Evolutionary conservation across 2,888 invertebrate genomes (phyloP), one percentile per base, ranked within the genome.

Genomic region (Idaea biselata): DNA sequence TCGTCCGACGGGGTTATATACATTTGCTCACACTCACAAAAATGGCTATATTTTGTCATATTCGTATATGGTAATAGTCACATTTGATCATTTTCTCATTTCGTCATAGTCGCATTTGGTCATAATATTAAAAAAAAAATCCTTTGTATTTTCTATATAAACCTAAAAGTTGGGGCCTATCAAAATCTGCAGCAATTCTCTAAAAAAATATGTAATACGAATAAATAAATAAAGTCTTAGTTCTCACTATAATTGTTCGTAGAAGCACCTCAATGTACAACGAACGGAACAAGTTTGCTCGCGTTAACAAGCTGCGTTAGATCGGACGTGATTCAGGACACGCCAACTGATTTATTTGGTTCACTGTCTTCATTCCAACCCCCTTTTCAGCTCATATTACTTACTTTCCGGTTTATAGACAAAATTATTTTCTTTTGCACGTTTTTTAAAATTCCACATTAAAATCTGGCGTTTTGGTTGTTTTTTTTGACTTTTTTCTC

Each of bases 251-350:
- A 32, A 53, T 70, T 55, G 4, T 62, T 17, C 62, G 70, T 61
- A 68, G 57, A 63, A 71, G 58, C 62, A 60, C 68, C 73, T 63
- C 68, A 64, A 60, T 59, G 71, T 18, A 56, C 56, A 68, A 73
- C 68, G 72, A 73, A 68, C 73, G 76, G 79, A 83, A 78, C 81
- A 81, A 84, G 86, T 86, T 86, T 84, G 75, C 81, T 78, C 80
- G 82, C 81, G 86, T 84, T 86, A 86, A 87, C 87, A 83, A 86
- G 86, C 83, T 84, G 83, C 82, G 84, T 86, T 84, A 84, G 86
- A 86, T 86, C 75, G 82, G 72, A 81, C 82, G 83, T 84, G 84
- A 86, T 87, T 81, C 74, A 77, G 74, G 64, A 70, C 86, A 87
- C 86, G 87, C 84, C 74, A 84, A 67, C 81, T 86, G 84, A 86